Percentiles rank a stretch among this genome's conserved stretches.
phyloP scores from a whole-genome alignment of 1,140 invertebrate species.

The Hylyphantes graminicola region DNA sequence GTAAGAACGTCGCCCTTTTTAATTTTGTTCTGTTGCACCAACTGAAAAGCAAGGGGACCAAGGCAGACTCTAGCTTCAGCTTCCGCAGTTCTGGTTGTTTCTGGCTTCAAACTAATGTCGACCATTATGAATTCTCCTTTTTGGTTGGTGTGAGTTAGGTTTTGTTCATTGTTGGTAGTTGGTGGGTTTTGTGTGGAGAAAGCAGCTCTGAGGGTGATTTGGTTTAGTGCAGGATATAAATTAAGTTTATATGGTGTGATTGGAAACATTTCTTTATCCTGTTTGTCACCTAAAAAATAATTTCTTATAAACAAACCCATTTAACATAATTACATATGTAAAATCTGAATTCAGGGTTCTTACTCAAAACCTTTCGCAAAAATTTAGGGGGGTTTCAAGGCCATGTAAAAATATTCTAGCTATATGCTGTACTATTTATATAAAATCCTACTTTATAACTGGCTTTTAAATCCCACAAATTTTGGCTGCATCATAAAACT shows the following conservation, averaged over 20 bases:
- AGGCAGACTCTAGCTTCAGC: constrained; percentile 80
- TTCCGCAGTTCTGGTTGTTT: constrained; percentile 77
- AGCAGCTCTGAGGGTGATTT: not conserved
- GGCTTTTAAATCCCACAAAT: too few relatives aligned
- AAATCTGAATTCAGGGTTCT: too few relatives aligned
- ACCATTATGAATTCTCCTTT: constrained; percentile 91
- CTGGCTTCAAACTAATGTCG: constrained; percentile 81
- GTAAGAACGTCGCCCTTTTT: constrained; percentile 94
- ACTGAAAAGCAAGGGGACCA: constrained; percentile 74
- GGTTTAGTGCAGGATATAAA: not conserved
- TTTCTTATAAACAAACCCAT: too few relatives aligned
- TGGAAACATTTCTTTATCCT: too few relatives aligned
- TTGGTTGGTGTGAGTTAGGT: constrained; percentile 81
- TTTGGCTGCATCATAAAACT: too few relatives aligned
- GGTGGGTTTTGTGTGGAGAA: not conserved
- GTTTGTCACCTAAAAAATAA: too few relatives aligned
- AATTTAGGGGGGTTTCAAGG: too few relatives aligned
- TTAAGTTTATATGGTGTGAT: not conserved
- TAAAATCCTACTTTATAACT: too few relatives aligned
- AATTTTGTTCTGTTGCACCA: constrained; percentile 81
- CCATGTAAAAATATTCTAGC: too few relatives aligned
- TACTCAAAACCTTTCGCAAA: too few relatives aligned
- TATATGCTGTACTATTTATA: too few relatives aligned
- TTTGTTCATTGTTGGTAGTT: not conserved
- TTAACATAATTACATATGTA: too few relatives aligned